phyloP scores from a whole-genome alignment of 2,888 invertebrate genomes.

The Tetranychus piercei region DNA sequence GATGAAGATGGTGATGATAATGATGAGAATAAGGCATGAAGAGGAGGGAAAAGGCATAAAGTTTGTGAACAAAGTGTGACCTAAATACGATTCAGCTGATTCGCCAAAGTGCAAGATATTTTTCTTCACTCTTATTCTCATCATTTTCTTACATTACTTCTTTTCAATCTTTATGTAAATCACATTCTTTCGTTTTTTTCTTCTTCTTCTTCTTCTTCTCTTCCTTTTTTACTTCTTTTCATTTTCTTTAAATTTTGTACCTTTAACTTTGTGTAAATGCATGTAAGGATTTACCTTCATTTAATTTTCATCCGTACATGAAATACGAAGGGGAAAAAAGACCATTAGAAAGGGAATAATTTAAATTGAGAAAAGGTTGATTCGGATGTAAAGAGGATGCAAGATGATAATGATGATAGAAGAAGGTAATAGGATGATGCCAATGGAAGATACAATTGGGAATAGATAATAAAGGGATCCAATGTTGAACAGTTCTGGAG shows the following conservation, averaged over 20 bases:
- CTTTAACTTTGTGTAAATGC: background rate
- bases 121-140: background rate
- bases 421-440: background rate
- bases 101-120: background rate
- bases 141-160: background rate
- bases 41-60: background rate
- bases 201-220: background rate
- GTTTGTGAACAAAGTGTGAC: background rate
- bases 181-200: no score
- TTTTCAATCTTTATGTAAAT: background rate
- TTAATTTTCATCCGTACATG: background rate
- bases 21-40: conserved; percentile 5
- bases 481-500: background rate
- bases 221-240: background rate
- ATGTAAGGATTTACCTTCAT: background rate
- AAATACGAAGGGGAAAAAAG: background rate
- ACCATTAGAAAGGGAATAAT: background rate
- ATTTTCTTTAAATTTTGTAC: background rate
- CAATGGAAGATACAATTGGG: background rate
- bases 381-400: background rate
- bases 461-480: background rate
- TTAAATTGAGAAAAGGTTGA: background rate
- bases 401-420: background rate
- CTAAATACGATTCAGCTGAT: background rate
- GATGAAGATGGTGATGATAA: conserved; percentile 7